Conservation (phyloP, 2,113 vertebrate species). For the Recurvirostra avosetta region DNA sequence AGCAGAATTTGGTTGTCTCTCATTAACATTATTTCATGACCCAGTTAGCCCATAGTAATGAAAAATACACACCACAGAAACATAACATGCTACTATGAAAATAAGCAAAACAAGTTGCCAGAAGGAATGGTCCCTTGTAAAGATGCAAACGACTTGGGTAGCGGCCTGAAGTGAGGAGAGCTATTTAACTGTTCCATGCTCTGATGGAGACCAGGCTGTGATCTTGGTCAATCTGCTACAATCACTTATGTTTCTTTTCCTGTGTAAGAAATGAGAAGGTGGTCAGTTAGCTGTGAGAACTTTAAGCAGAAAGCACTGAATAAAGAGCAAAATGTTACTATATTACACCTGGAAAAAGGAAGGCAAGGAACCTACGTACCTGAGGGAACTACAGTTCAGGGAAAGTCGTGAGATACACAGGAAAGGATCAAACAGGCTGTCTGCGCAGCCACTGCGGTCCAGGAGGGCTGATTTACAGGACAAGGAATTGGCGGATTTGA, state of each 20-base stretch:
- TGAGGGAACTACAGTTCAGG: not conserved
- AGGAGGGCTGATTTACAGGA: not conserved
- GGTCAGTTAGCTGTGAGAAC: not conserved
- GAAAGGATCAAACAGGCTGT: not conserved
- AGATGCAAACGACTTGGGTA: not conserved
- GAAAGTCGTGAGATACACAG: not conserved
- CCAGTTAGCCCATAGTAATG: not conserved
- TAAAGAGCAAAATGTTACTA: not conserved
- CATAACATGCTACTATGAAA: accelerated
- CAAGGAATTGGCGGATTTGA: not conserved
- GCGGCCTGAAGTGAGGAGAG: not conserved
- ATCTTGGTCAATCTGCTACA: not conserved
- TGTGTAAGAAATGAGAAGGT: not conserved
- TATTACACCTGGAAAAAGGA: not conserved
- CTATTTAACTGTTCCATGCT: not conserved
- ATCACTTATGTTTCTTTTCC: not conserved
- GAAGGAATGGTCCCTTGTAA: not conserved
- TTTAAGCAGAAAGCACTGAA: not conserved
- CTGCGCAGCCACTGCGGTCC: not conserved
- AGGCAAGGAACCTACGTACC: not conserved
- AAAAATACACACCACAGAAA: not conserved
- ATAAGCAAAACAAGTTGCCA: not conserved
- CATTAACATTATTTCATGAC: not conserved
- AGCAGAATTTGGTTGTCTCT: not conserved
- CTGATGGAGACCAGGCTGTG: not conserved